Base-by-base conservation (phyloP, 2,797 vertebrate genomes). In the Peromyscus melanophrys region DNA sequence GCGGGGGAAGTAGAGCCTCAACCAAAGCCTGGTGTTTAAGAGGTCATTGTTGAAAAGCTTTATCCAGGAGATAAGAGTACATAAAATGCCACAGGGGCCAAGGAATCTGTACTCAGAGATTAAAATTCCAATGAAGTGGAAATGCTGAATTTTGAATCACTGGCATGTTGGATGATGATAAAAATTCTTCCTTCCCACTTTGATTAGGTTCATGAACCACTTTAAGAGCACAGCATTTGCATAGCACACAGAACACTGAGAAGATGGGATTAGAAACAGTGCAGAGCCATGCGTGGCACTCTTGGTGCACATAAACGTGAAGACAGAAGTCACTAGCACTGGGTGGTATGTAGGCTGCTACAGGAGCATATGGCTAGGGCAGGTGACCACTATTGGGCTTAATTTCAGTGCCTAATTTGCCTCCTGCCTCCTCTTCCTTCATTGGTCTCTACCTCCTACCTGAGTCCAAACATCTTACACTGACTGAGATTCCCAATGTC, bases 281-380 rank as follows among this genome's bases (percentile, higher is more conserved):
- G 12, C 4, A 34, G 4, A 9, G 29, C 6, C 23, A 4, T 17
- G 12, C 21, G 4, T 29, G 16, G 3, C 6, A 1, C 52, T 37
- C 61, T 37, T 61, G n/a, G 46, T 31, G 8, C 34, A 71, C 52
- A 73, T 6, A 17, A 52, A 59, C 12, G 12, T 23, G 29, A 57
- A 8, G 11, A 78, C 23, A 29, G 46, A n/a, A 76, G 29, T 14
- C 55, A 12, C 63, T 29, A 11, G 37, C 2, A 23, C 43, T 37
- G 55, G 57, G 43, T 34, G 52, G 43, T 6, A 25, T 59, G 29
- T 16, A 61, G 40, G 40, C 80, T 73, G 31, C 40, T 27, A 21
- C 12, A 29, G 52, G 17, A 37, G 14, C 75, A 61, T 29, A 52
- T 5, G n/a, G 37, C 46, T 29, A 6, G 10, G 25, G 12, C 29